Conservation (phyloP, 2,797 vertebrate species). For the Poeciliopsis infans region DNA sequence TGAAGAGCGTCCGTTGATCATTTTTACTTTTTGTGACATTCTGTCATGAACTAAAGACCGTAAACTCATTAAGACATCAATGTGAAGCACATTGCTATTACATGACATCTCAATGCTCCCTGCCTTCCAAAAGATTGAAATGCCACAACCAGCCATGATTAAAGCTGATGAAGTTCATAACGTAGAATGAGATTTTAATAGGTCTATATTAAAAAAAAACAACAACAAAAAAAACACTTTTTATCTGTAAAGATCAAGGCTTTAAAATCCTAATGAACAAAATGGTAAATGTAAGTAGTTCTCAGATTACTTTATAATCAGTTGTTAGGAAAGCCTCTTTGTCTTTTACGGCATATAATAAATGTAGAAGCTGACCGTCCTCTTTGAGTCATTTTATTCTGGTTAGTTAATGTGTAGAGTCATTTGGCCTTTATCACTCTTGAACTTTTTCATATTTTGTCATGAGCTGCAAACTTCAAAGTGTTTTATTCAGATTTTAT, state of each 20-base stretch:
- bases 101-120: background rate
- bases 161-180: background rate
- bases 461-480: background rate
- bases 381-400: background rate
- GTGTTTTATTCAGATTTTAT: background rate
- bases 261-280: background rate
- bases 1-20: background rate
- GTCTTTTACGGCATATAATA: background rate
- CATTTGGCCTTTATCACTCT: background rate
- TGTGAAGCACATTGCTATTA: background rate
- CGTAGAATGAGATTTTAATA: background rate
- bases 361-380: background rate
- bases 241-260: no score
- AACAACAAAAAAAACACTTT: no score
- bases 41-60: background rate
- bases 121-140: background rate
- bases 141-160: background rate
- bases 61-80: background rate
- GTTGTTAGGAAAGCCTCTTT: background rate
- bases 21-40: background rate
- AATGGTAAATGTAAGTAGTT: background rate
- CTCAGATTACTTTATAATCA: slow-evolving; percentile 10
- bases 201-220: background rate
- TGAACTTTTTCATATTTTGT: background rate
- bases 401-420: background rate